Base-by-base conservation (phyloP, 2,797 vertebrate genomes). In the Sorex maritimensis region DNA sequence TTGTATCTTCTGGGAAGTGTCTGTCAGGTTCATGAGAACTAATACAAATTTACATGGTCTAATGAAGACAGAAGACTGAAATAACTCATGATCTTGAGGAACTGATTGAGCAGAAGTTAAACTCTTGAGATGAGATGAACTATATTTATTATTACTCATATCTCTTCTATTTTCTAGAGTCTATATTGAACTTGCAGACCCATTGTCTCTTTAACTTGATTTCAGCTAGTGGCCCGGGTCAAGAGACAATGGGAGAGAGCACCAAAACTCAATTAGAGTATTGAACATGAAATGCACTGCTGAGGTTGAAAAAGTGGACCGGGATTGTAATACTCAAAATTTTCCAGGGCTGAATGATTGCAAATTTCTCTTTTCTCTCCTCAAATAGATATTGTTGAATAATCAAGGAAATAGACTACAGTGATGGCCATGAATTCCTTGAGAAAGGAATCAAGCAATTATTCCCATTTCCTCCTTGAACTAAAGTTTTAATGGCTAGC, bases 401-500 rank as follows among this genome's bases (percentile, higher is more conserved):
- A 80, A 5, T 75, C 19, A 88, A 67, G 23, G 24, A 46, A 30
- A 3, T 49, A 72, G 24, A 6, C 10, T 41, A 9, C 8, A 38
- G 44, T 79, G 6, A 28, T 87, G 4, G 23, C 79, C 46, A 52
- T 69, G 38, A 44, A 30, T 72, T 67, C 61, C n/a, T 82, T 17
- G 28, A 88, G n/a, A 75, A 49, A 24, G 19, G 4, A 0, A 49
- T 19, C 73, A 77, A 46, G 58, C 11, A 38, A 67, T 75, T 72
- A 80, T 75, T 80, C 15, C 14, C 26, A 46, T 46, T 78, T 1
- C 80, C 41, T 92, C 58, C 14, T 4, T 58, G 85, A 88, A 92
- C 9, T 19, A 89, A 88, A 69, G 71, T 72, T 93, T 67, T 92
- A 88, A 67, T 52, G 74, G 52, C 44, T 5, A 83, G 61, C 7